Percentiles rank a stretch among this genome's conserved stretches.
These are phyloP conservation scores for Apogon talboti DNA, from an alignment of 2,797 vertebrate genomes.

Conservation along the genomic window DNA sequence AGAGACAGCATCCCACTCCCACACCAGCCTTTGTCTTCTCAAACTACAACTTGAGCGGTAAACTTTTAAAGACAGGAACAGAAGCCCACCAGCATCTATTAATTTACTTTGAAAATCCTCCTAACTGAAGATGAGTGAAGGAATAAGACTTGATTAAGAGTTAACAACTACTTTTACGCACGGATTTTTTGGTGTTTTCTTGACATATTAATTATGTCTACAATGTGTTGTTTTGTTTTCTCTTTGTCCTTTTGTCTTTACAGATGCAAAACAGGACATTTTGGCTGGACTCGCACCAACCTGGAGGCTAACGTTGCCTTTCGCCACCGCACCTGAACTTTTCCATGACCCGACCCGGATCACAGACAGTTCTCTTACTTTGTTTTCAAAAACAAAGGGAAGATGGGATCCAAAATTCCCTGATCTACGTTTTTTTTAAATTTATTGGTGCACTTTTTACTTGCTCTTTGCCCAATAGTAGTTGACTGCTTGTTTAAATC, in stretches of 20 bases:
- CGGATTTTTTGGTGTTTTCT: background rate
- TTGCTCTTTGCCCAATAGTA: constrained; percentile 8
- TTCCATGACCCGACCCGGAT: constrained; percentile 66
- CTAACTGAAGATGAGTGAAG: constrained; percentile 20
- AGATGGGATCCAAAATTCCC: constrained; percentile 34
- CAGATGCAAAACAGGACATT: constrained; percentile 52
- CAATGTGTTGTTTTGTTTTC: background rate
- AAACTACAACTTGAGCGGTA: constrained; percentile 76
- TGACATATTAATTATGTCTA: background rate
- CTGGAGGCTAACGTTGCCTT: constrained; percentile 55
- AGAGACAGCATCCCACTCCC: constrained; percentile 81
- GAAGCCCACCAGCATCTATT: constrained; percentile 47
- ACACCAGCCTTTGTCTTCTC: constrained; percentile 81
- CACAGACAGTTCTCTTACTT: constrained; percentile 46
- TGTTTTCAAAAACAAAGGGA: constrained; percentile 46
- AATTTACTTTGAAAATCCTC: constrained; percentile 36
- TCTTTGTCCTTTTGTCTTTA: constrained; percentile 27
- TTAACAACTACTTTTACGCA: constrained; percentile 29
- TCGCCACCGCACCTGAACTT: constrained; percentile 74
- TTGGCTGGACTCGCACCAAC: constrained; percentile 34
- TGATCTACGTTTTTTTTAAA: background rate
- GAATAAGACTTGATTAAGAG: background rate
- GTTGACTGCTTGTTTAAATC: constrained; percentile 38
- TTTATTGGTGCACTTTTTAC: constrained; percentile 6
- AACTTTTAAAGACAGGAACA: constrained; percentile 69